Conservation (phyloP, 1,140 invertebrate species). For the Brachionus calyciflorus region DNA sequence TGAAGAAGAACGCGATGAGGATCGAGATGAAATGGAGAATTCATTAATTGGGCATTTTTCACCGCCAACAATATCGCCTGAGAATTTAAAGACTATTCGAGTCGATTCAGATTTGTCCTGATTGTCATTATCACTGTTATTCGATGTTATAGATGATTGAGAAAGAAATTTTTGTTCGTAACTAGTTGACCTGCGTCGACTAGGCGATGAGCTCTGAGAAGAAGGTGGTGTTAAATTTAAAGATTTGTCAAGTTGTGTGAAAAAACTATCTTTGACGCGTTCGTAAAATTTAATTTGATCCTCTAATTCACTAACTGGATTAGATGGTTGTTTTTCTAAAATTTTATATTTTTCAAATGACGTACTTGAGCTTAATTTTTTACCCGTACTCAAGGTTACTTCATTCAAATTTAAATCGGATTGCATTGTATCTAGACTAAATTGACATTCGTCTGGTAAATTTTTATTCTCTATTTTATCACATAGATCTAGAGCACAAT, state of each 20-base stretch:
- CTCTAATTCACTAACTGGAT: neutral
- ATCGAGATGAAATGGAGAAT: neutral
- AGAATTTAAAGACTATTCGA: neutral
- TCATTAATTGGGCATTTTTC: neutral
- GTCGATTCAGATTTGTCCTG: neutral
- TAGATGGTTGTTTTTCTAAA: neutral
- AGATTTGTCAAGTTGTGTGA: neutral
- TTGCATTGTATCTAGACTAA: too few species aligned
- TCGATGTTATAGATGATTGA: neutral
- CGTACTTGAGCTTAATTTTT: neutral
- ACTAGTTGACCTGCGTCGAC: neutral
- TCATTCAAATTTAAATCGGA: neutral
- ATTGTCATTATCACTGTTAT: neutral
- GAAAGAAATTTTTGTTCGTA: constrained; percentile 13
- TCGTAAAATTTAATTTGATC: constrained; percentile 15
- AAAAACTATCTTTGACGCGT: constrained; percentile 9
- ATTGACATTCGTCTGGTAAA: too few species aligned
- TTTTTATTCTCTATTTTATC: too few species aligned
- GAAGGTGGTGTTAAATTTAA: neutral
- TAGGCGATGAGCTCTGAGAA: neutral
- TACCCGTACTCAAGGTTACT: neutral
- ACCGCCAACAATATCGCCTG: neutral
- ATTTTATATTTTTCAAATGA: neutral
- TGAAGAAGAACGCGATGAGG: constrained; percentile 2
- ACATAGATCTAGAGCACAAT: too few species aligned